phyloP scores from a whole-genome alignment of 2,797 vertebrate genomes.

The Morus bassanus region DNA sequence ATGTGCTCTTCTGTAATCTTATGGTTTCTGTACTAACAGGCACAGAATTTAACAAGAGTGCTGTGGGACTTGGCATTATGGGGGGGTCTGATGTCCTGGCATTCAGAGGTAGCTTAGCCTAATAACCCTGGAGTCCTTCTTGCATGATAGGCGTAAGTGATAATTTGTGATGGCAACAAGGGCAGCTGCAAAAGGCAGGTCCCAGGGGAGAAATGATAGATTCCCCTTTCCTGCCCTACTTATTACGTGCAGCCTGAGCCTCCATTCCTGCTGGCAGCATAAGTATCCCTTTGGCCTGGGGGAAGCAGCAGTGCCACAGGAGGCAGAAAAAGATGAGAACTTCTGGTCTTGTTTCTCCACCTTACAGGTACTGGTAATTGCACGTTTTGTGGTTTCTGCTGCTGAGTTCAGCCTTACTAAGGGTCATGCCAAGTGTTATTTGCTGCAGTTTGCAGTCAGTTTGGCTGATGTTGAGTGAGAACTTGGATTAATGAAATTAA shows the following conservation, averaged over 20 bases:
- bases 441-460: background rate
- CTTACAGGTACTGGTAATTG: background rate
- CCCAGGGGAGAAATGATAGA: background rate
- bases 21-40: background rate
- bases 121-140: background rate
- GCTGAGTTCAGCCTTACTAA: background rate
- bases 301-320: background rate
- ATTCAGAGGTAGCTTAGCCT: background rate
- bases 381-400: background rate
- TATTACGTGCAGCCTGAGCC: background rate
- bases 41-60: background rate
- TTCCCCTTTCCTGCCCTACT: background rate
- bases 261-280: background rate
- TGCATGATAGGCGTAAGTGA: background rate
- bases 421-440: fast-evolving
- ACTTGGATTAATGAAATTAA: background rate
- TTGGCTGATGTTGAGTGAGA: background rate
- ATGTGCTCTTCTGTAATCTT: background rate
- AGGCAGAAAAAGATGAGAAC: background rate
- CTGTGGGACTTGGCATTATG: background rate
- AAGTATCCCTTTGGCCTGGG: background rate
- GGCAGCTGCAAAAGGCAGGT: background rate
- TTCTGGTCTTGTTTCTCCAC: background rate
- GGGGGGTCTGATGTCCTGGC: background rate
- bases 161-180: background rate